Base-by-base conservation (phyloP, 2,113 vertebrate species). In the Embiotoca jacksoni region DNA sequence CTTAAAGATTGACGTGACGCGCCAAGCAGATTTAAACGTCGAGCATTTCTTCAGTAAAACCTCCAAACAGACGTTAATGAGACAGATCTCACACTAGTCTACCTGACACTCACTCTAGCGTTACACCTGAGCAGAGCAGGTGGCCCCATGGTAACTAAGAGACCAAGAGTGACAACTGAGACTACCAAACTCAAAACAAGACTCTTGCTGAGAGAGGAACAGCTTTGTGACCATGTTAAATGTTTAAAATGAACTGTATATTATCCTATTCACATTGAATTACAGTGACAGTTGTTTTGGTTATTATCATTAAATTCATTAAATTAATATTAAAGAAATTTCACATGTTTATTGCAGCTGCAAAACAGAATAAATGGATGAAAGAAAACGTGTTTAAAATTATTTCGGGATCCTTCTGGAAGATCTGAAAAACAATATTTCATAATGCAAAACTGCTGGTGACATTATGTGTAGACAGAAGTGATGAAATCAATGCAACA, bases 91-190 rank as follows among this genome's bases (percentile, higher is more conserved):
- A 70, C 65, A 59, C 87, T 69, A 36, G 83, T 63, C 66, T 75
- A 94, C 91, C 89, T 90, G 91, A 85, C 83, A 91, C 87, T 88
- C 56, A 53, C 72, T 76, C 81, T 78, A 78, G 46, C 50, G 60
- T 88, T 82, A 91, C 87, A 91, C 90, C 89, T 91, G 88, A 78
- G 84, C 44, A 65, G 68, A 74, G 32, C 56, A 56, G 81, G 77
- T 74, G 79, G 56, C 68, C 81, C 71, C 53, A 9, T 44, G 84
- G 92, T 91, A 86, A 89, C 92, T 59, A 88, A 88, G 90, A 78
- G 75, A 91, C 92, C 58, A 82, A 68, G 55, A 63, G 76, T 80
- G 81, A 87, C 84, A 84, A 81, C 80, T 74, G 72, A 77, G 71
- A 75, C 55, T 41, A 35, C 15, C 72, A 32, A 57, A 77, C 41